phyloP scores from a whole-genome alignment of 1,140 invertebrate species.

The Antheraea mylitta region DNA sequence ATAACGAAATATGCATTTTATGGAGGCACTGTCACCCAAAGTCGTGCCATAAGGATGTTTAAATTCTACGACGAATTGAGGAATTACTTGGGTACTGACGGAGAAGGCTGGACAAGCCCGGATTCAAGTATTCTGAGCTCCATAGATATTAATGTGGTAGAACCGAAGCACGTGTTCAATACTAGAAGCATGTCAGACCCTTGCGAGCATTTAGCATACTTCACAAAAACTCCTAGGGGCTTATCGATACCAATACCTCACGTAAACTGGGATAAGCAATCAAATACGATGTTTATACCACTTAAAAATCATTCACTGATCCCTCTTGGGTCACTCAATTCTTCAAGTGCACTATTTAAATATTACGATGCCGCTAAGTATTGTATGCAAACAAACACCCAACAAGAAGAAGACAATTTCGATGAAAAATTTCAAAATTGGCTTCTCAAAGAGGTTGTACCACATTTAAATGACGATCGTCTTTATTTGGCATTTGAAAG shows the following conservation, averaged over 20 bases:
- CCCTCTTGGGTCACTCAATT: constrained; percentile 37
- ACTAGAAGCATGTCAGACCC: constrained; percentile 33
- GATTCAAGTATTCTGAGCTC: constrained; percentile 36
- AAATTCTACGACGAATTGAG: constrained; percentile 50
- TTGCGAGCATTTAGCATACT: constrained; percentile 48
- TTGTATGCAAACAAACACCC: constrained; percentile 36
- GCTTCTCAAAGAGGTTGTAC: constrained; percentile 44
- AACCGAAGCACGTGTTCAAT: constrained; percentile 21
- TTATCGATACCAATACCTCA: constrained; percentile 45
- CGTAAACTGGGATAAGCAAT: constrained; percentile 47
- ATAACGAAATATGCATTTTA: constrained; percentile 58
- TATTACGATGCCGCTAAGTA: constrained; percentile 54
- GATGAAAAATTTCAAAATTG: constrained; percentile 54
- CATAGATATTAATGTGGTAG: constrained; percentile 45
- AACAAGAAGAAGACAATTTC: constrained; percentile 33
- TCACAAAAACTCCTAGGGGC: constrained; percentile 49
- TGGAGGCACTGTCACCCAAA: constrained; percentile 45
- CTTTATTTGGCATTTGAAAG: constrained; percentile 52
- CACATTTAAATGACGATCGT: constrained; percentile 55
- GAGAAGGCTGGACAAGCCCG: constrained; percentile 41
- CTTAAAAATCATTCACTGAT: constrained; percentile 48
- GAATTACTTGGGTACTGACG: constrained; percentile 47
- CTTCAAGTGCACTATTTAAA: constrained; percentile 38
- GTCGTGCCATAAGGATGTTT: constrained; percentile 44
- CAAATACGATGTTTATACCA: constrained; percentile 54